Evolutionary conservation across 1,140 invertebrate genomes (phyloP).

Genomic region (Cepaea nemoralis): DNA sequence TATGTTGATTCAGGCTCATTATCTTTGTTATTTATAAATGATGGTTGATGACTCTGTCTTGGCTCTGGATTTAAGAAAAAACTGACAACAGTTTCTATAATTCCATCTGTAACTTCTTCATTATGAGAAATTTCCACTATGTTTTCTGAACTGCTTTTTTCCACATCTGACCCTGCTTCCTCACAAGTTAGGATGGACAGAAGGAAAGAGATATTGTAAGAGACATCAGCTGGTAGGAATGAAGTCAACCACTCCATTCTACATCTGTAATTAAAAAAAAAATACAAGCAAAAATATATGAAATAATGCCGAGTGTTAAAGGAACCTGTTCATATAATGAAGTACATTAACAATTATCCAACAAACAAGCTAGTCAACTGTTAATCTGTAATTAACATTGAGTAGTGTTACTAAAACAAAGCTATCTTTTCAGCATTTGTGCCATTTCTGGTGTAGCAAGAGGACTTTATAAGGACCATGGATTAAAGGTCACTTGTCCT

Average conservation of each 20-base stretch:
- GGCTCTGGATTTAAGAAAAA: background rate
- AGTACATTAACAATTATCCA: too few relatives aligned
- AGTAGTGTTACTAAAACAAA: too few relatives aligned
- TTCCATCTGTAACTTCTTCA: background rate
- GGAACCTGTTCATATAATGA: background rate
- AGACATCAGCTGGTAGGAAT: background rate
- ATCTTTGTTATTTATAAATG: background rate
- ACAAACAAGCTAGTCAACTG: too few relatives aligned
- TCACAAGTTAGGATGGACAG: background rate
- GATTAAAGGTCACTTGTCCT: too few relatives aligned
- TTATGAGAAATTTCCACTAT: background rate
- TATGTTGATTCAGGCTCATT: too few relatives aligned
- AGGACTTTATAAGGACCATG: too few relatives aligned
- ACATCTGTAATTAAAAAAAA: background rate
- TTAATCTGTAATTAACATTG: too few relatives aligned
- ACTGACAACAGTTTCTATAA: background rate
- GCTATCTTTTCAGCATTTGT: too few relatives aligned
- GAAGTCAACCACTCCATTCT: constrained; percentile 12
- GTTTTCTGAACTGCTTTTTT: background rate
- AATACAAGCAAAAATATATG: background rate
- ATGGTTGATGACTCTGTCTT: background rate
- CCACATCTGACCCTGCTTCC: background rate
- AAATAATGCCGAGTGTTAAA: background rate
- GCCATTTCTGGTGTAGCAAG: too few relatives aligned
- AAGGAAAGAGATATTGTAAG: constrained; percentile 8